These are phyloP conservation scores for Gopherus flavomarginatus DNA, from an alignment of 2,113 vertebrate genomes.

Conservation along the genomic window DNA sequence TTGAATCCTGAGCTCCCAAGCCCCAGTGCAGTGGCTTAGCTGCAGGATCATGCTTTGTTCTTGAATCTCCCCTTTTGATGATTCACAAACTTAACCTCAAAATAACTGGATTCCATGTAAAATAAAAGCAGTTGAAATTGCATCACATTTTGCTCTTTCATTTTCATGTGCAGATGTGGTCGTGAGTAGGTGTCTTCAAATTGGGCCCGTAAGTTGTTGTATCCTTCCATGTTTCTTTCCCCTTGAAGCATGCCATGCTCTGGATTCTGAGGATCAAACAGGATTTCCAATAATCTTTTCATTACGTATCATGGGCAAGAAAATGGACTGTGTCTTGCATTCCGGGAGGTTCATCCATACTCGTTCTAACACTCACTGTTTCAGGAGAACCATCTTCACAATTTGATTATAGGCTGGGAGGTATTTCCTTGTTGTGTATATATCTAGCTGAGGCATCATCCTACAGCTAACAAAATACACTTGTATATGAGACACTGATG, in stretches of 20 bases:
- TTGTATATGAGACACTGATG: too few species aligned
- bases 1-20: neutral
- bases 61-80: neutral
- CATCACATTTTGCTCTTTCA: neutral
- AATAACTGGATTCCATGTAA: neutral
- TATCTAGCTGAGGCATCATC: accelerated
- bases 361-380: neutral
- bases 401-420: neutral
- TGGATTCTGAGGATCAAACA: neutral
- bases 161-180: neutral
- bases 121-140: neutral
- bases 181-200: neutral
- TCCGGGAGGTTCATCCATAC: neutral
- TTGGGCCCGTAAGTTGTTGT: neutral
- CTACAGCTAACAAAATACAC: accelerated
- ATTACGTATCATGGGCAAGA: neutral
- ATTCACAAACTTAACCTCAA: neutral
- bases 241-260: neutral
- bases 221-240: neutral
- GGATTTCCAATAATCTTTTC: neutral
- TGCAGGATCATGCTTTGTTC: neutral
- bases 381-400: neutral
- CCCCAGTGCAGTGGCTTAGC: neutral
- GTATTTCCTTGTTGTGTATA: accelerated
- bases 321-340: neutral